These are phyloP conservation scores for Epinephelus coioides DNA, from an alignment of 2,797 vertebrate species.

Conservation along the genomic window DNA sequence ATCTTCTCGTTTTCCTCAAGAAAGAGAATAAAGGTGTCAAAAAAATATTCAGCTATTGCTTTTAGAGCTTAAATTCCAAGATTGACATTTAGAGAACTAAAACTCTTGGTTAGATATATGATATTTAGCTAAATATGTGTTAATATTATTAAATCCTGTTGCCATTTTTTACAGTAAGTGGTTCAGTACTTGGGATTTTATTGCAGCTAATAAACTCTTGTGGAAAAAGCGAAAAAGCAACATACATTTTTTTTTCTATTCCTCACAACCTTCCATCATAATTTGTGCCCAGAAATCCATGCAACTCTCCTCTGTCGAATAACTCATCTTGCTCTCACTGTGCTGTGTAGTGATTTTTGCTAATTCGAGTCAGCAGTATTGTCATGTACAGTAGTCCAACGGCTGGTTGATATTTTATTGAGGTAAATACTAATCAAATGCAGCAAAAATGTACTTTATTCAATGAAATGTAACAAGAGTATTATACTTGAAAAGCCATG, in stretches of 20 bases:
- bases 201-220: neutral
- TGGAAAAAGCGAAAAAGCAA: neutral
- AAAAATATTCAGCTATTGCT: too few relatives aligned
- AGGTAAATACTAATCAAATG: conserved; percentile 1
- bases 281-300: neutral
- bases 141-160: neutral
- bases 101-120: neutral
- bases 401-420: neutral
- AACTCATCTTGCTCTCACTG: neutral
- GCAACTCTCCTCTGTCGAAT: neutral
- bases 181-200: neutral
- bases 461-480: conserved; percentile 6
- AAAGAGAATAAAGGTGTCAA: too few relatives aligned
- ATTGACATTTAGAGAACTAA: neutral
- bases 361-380: neutral
- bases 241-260: neutral
- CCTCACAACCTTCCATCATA: neutral
- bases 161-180: neutral
- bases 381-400: neutral
- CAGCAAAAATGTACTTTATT: conserved; percentile 9
- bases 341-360: neutral
- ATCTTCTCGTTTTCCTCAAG: too few relatives aligned
- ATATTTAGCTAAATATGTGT: conserved; percentile 1
- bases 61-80: neutral
- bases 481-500: neutral